phyloP scores from a whole-genome alignment of 1,140 invertebrate genomes.

The Stegodyphus mimosarum region DNA sequence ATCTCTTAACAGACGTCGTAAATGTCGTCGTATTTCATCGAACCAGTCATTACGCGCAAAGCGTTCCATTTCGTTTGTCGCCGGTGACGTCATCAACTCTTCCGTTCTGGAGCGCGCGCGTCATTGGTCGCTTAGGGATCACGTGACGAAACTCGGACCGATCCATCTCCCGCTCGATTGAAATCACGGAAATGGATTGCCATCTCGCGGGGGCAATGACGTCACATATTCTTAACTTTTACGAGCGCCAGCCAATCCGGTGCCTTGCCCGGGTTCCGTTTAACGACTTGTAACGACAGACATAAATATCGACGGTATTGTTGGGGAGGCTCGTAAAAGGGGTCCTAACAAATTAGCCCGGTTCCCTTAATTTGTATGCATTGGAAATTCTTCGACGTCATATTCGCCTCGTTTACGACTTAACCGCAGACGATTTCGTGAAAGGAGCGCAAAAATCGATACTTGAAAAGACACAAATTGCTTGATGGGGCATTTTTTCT shows the following conservation, averaged over 20 bases:
- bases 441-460: not conserved
- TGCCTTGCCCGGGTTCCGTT: conserved; percentile 7
- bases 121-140: not conserved
- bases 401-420: conserved; percentile 32
- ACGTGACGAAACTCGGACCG: not conserved
- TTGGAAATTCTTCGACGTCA: conserved; percentile 24
- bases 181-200: conserved; percentile 39
- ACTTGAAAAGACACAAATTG: no score
- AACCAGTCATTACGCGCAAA: conserved; percentile 7
- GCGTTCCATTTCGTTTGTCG: conserved; percentile 21
- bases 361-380: conserved; percentile 43
- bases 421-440: conserved; percentile 9
- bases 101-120: not conserved
- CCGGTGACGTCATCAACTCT: not conserved
- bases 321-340: conserved; percentile 24
- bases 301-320: conserved; percentile 41
- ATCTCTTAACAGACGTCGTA: conserved; percentile 13
- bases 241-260: conserved; percentile 34
- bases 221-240: conserved; percentile 28
- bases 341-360: not conserved
- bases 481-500: no score
- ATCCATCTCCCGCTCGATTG: not conserved
- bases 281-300: conserved; percentile 46
- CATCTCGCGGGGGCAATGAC: conserved; percentile 19
- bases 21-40: conserved; percentile 26